phyloP scores from a whole-genome alignment of 1,140 invertebrate species.

The Drosophila truncata region DNA sequence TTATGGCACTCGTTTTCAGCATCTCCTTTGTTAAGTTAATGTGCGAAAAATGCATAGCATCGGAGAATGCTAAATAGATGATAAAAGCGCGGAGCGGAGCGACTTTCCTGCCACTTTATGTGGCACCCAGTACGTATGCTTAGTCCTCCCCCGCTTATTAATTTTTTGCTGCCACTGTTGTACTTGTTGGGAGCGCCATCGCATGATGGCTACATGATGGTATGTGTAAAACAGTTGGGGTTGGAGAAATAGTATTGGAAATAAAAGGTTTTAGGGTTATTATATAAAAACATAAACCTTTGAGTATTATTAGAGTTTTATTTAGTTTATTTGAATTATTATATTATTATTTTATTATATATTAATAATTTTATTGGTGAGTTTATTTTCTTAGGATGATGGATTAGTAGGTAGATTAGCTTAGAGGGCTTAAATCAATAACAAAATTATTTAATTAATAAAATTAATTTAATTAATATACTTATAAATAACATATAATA shows the following conservation, averaged over 20 bases:
- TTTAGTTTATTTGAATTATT: too few species aligned
- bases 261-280: background rate
- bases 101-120: conserved; percentile 28
- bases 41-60: conserved; percentile 74
- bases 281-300: too few species aligned
- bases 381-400: too few species aligned
- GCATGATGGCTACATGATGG: conserved; percentile 19
- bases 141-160: conserved; percentile 48
- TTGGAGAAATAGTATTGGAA: background rate
- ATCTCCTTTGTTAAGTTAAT: conserved; percentile 66
- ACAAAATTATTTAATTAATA: too few species aligned
- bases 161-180: conserved; percentile 26
- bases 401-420: too few species aligned
- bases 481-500: too few species aligned
- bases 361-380: too few species aligned
- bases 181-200: conserved; percentile 44
- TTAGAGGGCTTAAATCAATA: too few species aligned
- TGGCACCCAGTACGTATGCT: conserved; percentile 58
- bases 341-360: too few species aligned
- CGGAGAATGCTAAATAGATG: conserved; percentile 70
- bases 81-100: conserved; percentile 36
- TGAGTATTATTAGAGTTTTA: too few species aligned
- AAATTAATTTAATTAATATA: too few species aligned
- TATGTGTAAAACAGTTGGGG: background rate
- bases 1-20: conserved; percentile 43